phyloP scores from a whole-genome alignment of 1,140 invertebrate species.

The Hyles vespertilio region DNA sequence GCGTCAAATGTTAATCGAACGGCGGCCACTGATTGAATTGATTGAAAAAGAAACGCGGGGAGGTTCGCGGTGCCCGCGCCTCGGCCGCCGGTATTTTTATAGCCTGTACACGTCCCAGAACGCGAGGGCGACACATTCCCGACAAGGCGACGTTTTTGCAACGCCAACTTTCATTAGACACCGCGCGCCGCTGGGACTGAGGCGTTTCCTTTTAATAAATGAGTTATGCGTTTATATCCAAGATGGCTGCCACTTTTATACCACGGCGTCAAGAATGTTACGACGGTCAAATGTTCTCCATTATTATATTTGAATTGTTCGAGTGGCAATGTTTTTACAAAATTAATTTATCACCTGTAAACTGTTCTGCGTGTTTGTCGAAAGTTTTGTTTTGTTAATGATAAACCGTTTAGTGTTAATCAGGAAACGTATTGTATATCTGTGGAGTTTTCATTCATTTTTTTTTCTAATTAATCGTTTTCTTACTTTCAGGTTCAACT shows the following conservation, averaged over 20 bases:
- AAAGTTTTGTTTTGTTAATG: no score
- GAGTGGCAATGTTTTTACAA: background rate
- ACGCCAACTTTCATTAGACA: conserved; percentile 64
- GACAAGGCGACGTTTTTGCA: conserved; percentile 61
- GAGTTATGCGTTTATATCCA: conserved; percentile 64
- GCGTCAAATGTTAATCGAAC: conserved; percentile 49
- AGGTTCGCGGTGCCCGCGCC: conserved; percentile 29
- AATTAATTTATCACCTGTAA: no score
- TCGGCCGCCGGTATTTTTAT: conserved; percentile 63
- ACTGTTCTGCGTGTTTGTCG: no score
- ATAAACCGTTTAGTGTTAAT: no score
- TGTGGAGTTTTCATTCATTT: no score
- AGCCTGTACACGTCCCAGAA: conserved; percentile 57
- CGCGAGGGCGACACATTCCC: conserved; percentile 68
- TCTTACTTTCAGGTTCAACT: no score
- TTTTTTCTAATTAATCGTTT: no score
- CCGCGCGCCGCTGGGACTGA: conserved; percentile 42
- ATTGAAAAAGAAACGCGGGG: conserved; percentile 66
- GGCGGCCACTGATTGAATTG: conserved; percentile 61
- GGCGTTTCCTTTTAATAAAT: conserved; percentile 65
- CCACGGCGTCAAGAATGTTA: conserved; percentile 47
- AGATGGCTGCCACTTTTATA: conserved; percentile 47
- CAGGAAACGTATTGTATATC: no score
- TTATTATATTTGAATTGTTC: no score
- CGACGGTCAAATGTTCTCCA: conserved; percentile 32